Evolutionary conservation across 2,113 vertebrate genomes (phyloP), one percentile per base, ranked within the genome.

Genomic region (Xenopus laevis): DNA sequence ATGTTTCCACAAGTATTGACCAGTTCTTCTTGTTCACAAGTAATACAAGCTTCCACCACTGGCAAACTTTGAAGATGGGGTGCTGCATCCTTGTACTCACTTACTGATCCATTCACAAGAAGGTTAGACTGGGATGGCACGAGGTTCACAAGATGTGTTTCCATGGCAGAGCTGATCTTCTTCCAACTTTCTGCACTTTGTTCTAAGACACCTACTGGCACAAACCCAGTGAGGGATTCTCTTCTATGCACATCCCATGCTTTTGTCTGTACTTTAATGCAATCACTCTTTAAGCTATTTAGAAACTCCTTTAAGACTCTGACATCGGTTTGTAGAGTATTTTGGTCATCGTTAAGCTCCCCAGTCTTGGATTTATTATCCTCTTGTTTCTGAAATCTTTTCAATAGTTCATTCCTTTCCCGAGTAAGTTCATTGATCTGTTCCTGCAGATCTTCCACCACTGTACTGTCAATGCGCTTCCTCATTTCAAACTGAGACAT

Each of bases 121-220:
- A 16, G 13, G 7, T 52, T 64, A 12, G 40, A 17, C 20, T 63
- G 58, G 0, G 16, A 11, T 13, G 27, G 69, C 47, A 64, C 74
- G 0, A 57, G 23, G 8, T n/a, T 53, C 9, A 5, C 11, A 9
- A 70, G 12, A 46, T 70, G 82, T 4, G 3, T 75, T 79, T 91
- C 90, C 69, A 91, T 44, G 40, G 79, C 74, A 3, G 68, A 27
- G 5, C 62, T 82, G 71, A 86, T 77, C 78, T 79, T 86, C 63
- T 89, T 83, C 89, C 88, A 89, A 1, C 84, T 81, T 0, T 78
- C 44, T 3, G 59, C 6, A 8, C 50, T 78, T 3, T 18, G 68
- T 4, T 70, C 65, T 1, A 40, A 46, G 0, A 74, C 80, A 0
- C 69, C 84, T 57, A 21, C 46, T 33, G 73, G 66, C 57, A 75